Evolutionary conservation across 2,888 invertebrate genomes (phyloP).

Genomic region (Sisyra nigra): DNA sequence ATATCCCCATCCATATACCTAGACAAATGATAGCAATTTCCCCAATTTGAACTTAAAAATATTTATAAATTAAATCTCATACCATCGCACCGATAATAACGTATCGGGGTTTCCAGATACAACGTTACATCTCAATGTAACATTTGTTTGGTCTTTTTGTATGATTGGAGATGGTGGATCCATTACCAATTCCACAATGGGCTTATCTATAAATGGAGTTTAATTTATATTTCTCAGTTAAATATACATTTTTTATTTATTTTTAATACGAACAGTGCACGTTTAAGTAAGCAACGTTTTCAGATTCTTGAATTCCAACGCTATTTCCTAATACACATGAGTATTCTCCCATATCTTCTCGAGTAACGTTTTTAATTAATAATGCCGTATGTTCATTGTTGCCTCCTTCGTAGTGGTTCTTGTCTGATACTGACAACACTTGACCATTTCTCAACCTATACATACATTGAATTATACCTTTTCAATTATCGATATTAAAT

Average conservation of each 20-base stretch:
- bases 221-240: neutral
- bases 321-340: slow-evolving; percentile 65
- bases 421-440: slow-evolving; percentile 34
- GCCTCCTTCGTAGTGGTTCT: slow-evolving; percentile 59
- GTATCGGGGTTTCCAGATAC: slow-evolving; percentile 61
- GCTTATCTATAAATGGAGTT: slow-evolving; percentile 44
- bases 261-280: slow-evolving; percentile 57
- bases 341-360: slow-evolving; percentile 73
- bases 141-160: slow-evolving; percentile 63
- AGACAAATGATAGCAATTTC: neutral
- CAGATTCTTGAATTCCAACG: slow-evolving; percentile 59
- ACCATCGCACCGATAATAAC: slow-evolving; percentile 43
- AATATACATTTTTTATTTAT: no score
- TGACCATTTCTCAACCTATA: slow-evolving; percentile 53
- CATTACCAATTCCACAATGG: slow-evolving; percentile 61
- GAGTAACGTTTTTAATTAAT: slow-evolving; percentile 56
- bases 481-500: neutral
- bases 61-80: slow-evolving; percentile 5
- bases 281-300: slow-evolving; percentile 58
- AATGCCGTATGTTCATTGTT: slow-evolving; percentile 58
- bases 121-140: slow-evolving; percentile 68
- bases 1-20: slow-evolving; percentile 72
- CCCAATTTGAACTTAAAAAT: slow-evolving; percentile 2
- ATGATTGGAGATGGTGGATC: slow-evolving; percentile 59
- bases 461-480: neutral